Percentiles rank a stretch among this genome's conserved stretches.
These are phyloP conservation scores for Sabellastarte sp. DNA, from an alignment of 2,888 invertebrate genomes.

Conservation along the genomic window DNA sequence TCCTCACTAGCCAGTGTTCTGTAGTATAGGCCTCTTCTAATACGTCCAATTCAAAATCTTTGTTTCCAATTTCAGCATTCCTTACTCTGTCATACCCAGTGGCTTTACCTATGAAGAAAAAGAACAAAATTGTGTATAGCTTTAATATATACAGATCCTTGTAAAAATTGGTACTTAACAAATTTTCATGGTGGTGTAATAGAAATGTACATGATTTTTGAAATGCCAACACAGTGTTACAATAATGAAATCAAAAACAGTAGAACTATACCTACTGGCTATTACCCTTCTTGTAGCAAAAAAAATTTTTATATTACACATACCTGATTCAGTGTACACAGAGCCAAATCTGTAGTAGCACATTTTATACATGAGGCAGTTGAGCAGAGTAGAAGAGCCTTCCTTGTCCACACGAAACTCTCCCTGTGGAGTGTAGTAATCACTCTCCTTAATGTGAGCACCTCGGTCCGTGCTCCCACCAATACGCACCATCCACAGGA, in stretches of 20 bases:
- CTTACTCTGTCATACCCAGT: constrained; percentile 95
- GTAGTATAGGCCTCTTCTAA: constrained; percentile 99
- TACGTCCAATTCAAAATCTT: constrained; percentile 96
- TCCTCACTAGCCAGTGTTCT: constrained; percentile 98
- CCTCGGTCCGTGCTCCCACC: constrained; percentile 95
- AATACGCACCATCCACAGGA: constrained; percentile 98
- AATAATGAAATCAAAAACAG: too few species aligned
- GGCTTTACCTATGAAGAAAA: constrained; percentile 71
- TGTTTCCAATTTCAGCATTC: constrained; percentile 97
- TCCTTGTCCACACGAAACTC: constrained; percentile 96
- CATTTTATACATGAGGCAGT: constrained; percentile 99
- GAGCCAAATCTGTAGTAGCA: constrained; percentile 97
- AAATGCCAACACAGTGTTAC: too few species aligned
- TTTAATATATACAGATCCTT: too few species aligned
- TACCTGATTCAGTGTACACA: constrained; percentile 91
- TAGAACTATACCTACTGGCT: too few species aligned
- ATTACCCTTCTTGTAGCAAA: too few species aligned
- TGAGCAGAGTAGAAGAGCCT: constrained; percentile 85
- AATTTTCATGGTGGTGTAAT: too few species aligned
- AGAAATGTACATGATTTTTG: too few species aligned
- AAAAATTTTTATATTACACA: too few species aligned
- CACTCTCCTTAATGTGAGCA: constrained; percentile 90
- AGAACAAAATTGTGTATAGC: background rate
- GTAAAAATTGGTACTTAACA: too few species aligned
- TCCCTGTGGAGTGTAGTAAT: constrained; percentile 92